Conservation (phyloP, 1,140 invertebrate species). For the Drosophila melanica region DNA sequence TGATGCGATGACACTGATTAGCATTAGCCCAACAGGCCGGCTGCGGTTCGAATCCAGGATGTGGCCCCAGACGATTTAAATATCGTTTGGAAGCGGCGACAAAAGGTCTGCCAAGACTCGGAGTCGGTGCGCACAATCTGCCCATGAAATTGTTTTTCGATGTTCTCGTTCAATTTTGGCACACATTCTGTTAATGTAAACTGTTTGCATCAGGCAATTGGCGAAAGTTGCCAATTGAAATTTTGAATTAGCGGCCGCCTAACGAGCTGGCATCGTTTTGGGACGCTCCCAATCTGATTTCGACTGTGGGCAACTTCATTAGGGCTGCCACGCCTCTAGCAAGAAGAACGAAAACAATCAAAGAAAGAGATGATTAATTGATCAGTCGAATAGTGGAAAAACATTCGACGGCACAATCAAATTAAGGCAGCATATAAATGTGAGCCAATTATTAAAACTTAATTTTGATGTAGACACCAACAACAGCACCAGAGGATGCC, state of each 20-base stretch:
- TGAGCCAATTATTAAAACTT: constrained; percentile 78
- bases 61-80: constrained; percentile 44
- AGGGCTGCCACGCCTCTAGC: constrained; percentile 61
- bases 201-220: constrained; percentile 17
- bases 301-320: constrained; percentile 59
- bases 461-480: constrained; percentile 68
- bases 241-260: constrained; percentile 10
- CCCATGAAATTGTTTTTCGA: constrained; percentile 50
- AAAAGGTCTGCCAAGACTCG: constrained; percentile 62
- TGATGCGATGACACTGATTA: constrained; percentile 77
- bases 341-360: constrained; percentile 48
- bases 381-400: constrained; percentile 43
- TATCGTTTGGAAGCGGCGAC: constrained; percentile 60
- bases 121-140: constrained; percentile 27
- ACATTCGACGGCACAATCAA: constrained; percentile 73
- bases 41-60: constrained; percentile 20
- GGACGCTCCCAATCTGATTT: background rate
- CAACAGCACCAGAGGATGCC: constrained; percentile 54
- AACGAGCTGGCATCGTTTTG: constrained; percentile 1
- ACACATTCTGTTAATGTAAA: constrained; percentile 18
- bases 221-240: constrained; percentile 42
- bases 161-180: constrained; percentile 19
- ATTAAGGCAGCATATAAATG: constrained; percentile 77
- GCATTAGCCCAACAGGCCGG: constrained; percentile 38
- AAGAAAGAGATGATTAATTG: constrained; percentile 75